Percentiles rank a stretch among this genome's conserved stretches.
Evolutionary conservation across 1,140 invertebrate species (phyloP).

Genomic region (Paramacrobiotus metropolitanus): DNA sequence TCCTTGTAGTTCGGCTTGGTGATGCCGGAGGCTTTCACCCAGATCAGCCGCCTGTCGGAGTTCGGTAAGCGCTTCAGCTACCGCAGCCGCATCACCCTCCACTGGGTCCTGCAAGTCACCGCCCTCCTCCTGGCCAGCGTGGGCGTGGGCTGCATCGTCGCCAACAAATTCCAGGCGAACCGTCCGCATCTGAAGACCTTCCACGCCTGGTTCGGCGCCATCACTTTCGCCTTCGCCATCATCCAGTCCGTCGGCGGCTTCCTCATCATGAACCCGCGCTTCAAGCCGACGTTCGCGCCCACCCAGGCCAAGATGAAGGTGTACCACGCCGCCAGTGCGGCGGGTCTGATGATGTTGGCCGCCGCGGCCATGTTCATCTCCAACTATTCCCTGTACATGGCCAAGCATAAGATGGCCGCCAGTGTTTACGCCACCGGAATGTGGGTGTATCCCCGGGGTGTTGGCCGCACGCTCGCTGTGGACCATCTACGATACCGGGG

Average conservation of each 20-base stretch:
- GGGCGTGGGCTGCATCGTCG: background rate
- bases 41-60: background rate
- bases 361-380: background rate
- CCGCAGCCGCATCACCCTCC: background rate
- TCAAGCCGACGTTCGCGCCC: background rate
- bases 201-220: background rate
- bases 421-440: background rate
- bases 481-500: background rate
- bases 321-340: background rate
- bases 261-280: background rate
- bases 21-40: conserved; percentile 1
- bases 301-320: background rate
- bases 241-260: background rate
- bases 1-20: background rate
- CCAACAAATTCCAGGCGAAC: background rate
- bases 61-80: background rate
- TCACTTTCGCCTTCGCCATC: background rate
- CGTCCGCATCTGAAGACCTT: background rate
- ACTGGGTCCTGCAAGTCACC: background rate
- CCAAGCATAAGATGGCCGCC: background rate
- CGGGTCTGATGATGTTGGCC: background rate
- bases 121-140: background rate
- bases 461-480: background rate
- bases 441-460: background rate
- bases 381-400: background rate